Base-by-base conservation (phyloP, 1,140 invertebrate genomes). In the Trichonephila clavata region DNA sequence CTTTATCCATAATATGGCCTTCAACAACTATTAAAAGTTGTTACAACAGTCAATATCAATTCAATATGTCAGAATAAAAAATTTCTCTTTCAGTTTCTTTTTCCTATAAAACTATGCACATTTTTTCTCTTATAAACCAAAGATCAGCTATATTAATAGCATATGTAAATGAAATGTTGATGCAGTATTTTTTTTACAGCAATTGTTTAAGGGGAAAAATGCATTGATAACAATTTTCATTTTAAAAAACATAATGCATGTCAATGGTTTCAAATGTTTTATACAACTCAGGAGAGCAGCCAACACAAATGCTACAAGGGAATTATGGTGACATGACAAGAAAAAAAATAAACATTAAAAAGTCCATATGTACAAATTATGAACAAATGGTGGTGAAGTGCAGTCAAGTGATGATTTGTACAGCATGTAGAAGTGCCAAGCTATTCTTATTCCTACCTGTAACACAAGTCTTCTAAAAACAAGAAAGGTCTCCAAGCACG, bases 351-450 rank as follows among this genome's bases (percentile, higher is more conserved):
- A 92, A 93, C 43, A 86, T 61, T 93, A 63, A 81, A 89, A 93
- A 93, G 88, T 80, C 65, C 65, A 68, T 94, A 90, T 94, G 32
- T 94, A 94, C 93, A 94, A 90, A 94, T 68, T 86, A 86, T 81
- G 92, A 80, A 59, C 59, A 61, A 93, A 89, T 93, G 93, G 81
- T 77, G 39, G 86, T 87, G 84, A 81, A 57, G 87, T 94, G 88
- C 87, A 84, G 77, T 65, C 87, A 94, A 90, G 93, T 90, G 93
- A 94, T 94, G 93, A 90, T 94, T 90, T 94, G 86, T 94, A 94
- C 93, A 94, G 92, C 92, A 89, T 93, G 92, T 92, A 60, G 24
- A 60, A 86, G 86, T 93, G 86, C 92, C 92, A 88, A 93, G 92
- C 92, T 89, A 93, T 81, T n/a, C n/a, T 18, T 86, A 86, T 50